phyloP scores from a whole-genome alignment of 2,888 invertebrate genomes.

The Baronia brevicornis region DNA sequence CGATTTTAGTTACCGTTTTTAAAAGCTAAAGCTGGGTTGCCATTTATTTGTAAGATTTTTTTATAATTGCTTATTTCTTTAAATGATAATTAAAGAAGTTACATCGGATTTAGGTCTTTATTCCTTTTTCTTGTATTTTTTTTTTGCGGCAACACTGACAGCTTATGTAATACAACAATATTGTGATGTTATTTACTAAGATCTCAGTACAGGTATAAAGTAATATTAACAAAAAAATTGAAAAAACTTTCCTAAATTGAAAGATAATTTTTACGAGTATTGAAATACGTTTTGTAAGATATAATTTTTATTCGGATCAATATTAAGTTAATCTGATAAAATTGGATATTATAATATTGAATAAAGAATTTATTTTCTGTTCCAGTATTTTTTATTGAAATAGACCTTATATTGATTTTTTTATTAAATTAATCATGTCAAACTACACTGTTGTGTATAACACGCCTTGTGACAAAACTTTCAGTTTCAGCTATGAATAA shows the following conservation, averaged over 20 bases:
- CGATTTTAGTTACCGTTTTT: slow-evolving; percentile 13
- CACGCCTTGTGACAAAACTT: too few species aligned
- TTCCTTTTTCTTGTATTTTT: slow-evolving; percentile 21
- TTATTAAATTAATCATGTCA: too few species aligned
- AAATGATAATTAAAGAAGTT: slow-evolving; percentile 2
- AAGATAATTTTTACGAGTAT: slow-evolving; percentile 27
- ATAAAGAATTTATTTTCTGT: slow-evolving; percentile 75
- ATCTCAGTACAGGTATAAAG: slow-evolving; percentile 59
- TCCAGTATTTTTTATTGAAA: slow-evolving; percentile 44
- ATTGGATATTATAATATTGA: slow-evolving; percentile 68
- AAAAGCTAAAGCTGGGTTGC: slow-evolving; percentile 17
- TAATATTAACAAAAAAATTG: slow-evolving; percentile 35
- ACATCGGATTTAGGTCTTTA: slow-evolving; percentile 3
- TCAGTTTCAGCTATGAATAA: too few species aligned
- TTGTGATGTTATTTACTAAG: slow-evolving; percentile 65
- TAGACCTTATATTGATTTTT: too few species aligned
- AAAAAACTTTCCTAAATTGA: slow-evolving; percentile 25
- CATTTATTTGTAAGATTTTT: slow-evolving; percentile 13
- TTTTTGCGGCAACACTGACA: slow-evolving; percentile 41
- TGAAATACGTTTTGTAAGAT: slow-evolving; percentile 24
- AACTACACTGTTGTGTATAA: too few species aligned
- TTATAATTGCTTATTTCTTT: too few species aligned
- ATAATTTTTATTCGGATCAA: slow-evolving; percentile 34
- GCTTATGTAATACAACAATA: slow-evolving; percentile 43
- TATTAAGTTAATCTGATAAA: slow-evolving; percentile 62